These are phyloP conservation scores for Timema podura DNA, from an alignment of 2,888 invertebrate species.

Conservation along the genomic window DNA sequence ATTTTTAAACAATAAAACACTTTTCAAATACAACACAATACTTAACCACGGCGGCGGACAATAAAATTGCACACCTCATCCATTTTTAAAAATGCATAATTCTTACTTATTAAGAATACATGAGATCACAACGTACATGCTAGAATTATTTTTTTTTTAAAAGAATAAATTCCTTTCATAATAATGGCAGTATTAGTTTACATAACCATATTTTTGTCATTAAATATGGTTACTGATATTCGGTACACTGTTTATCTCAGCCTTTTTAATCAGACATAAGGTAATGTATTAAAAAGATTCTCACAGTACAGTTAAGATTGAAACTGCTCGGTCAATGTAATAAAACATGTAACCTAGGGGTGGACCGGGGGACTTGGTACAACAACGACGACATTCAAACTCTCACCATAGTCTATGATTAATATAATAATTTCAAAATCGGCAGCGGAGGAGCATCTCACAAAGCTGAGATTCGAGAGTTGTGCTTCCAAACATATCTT, in stretches of 20 bases:
- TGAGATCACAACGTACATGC: slow-evolving; percentile 17
- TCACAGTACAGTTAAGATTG: too few relatives aligned
- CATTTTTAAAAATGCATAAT: slow-evolving; percentile 8
- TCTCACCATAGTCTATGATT: too few relatives aligned
- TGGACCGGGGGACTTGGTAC: background rate
- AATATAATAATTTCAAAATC: slow-evolving; percentile 14
- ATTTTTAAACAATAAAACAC: too few relatives aligned
- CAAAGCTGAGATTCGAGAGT: too few relatives aligned
- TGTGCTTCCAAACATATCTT: too few relatives aligned
- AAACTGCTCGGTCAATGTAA: too few relatives aligned
- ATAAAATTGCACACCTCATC: background rate
- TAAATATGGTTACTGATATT: slow-evolving; percentile 17
- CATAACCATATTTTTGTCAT: slow-evolving; percentile 14
- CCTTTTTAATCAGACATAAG: slow-evolving; percentile 21
- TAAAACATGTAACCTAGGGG: slow-evolving; percentile 13
- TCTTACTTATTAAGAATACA: background rate
- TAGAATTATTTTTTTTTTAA: slow-evolving; percentile 2
- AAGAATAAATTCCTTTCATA: slow-evolving; percentile 13
- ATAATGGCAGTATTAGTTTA: slow-evolving; percentile 24
- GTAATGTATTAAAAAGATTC: slow-evolving; percentile 22
- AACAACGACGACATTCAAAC: too few relatives aligned
- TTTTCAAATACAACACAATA: too few relatives aligned
- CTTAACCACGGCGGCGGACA: background rate
- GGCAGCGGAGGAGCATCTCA: background rate
- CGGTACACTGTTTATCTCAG: slow-evolving; percentile 16